phyloP scores from a whole-genome alignment of 1,140 invertebrate species.

The Camponotus floridanus region DNA sequence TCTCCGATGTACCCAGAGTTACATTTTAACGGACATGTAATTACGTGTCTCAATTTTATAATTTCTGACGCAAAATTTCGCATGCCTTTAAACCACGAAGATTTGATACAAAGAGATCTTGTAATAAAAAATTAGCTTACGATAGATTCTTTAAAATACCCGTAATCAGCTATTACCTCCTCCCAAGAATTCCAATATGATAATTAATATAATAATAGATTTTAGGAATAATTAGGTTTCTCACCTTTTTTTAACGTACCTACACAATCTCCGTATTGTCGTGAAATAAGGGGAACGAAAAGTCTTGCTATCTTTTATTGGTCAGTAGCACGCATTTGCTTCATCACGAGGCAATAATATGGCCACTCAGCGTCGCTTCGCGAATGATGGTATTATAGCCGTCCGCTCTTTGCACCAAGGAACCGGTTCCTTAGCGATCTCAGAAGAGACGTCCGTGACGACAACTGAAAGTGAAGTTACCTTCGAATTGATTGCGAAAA shows the following conservation, averaged over 20 bases:
- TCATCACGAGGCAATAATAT: slow-evolving; percentile 75
- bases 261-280: slow-evolving; percentile 29
- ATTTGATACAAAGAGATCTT: slow-evolving; percentile 1
- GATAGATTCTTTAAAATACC: not conserved
- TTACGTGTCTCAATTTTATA: not conserved
- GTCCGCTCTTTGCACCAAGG: slow-evolving; percentile 65
- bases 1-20: not conserved
- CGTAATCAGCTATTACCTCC: not conserved
- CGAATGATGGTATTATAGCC: slow-evolving; percentile 73
- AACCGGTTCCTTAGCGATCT: slow-evolving; percentile 75
- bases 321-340: slow-evolving; percentile 76
- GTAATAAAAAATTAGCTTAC: not conserved
- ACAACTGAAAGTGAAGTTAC: slow-evolving; percentile 69
- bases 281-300: slow-evolving; percentile 22
- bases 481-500: slow-evolving; percentile 69
- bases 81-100: not conserved
- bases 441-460: slow-evolving; percentile 52
- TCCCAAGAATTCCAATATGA: not conserved
- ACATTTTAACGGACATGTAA: not conserved
- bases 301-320: slow-evolving; percentile 78
- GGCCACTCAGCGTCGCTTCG: slow-evolving; percentile 66
- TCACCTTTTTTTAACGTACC: slow-evolving; percentile 5
- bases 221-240: slow-evolving; percentile 29
- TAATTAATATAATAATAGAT: too few species aligned
- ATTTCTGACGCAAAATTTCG: not conserved